A percentile compares a stretch with the other conserved stretches of the same genome.
phyloP scores from a whole-genome alignment of 2,888 invertebrate genomes.

The Gortyna flavago region DNA sequence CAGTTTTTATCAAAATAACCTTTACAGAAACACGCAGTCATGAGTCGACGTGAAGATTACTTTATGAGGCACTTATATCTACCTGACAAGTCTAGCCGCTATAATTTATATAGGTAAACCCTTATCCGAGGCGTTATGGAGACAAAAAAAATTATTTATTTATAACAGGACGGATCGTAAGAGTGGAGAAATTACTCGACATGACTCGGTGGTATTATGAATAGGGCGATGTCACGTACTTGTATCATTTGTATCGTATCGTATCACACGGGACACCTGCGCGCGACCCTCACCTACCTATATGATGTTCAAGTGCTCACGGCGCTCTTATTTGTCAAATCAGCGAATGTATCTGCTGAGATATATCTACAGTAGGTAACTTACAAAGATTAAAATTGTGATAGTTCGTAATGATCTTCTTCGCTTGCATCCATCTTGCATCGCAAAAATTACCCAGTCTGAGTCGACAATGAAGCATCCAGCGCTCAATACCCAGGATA shows the following conservation, averaged over 20 bases:
- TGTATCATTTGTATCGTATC: constrained; percentile 48
- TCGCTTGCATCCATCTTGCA: background rate
- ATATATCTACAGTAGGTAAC: background rate
- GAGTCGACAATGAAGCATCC: no score
- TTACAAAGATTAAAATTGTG: background rate
- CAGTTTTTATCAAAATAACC: background rate
- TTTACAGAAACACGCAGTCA: constrained; percentile 2
- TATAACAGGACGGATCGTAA: constrained; percentile 33
- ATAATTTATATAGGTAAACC: constrained; percentile 47
- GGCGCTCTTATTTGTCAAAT: constrained; percentile 44
- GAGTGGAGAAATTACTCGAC: constrained; percentile 43
- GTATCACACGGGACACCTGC: constrained; percentile 59
- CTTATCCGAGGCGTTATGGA: constrained; percentile 27
- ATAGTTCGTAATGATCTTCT: background rate
- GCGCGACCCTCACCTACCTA: constrained; percentile 24
- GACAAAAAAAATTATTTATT: constrained; percentile 53
- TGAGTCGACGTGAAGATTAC: constrained; percentile 8
- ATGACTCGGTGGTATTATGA: constrained; percentile 44
- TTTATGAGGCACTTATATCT: constrained; percentile 24
- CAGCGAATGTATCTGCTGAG: constrained; percentile 11
- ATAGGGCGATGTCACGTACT: constrained; percentile 54
- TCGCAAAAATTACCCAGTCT: no score
- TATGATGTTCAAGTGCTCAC: constrained; percentile 12
- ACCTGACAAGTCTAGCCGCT: constrained; percentile 22
- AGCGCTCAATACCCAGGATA: background rate